phyloP scores from a whole-genome alignment of 2,113 vertebrate genomes.

The Tricholaema leucomelas region DNA sequence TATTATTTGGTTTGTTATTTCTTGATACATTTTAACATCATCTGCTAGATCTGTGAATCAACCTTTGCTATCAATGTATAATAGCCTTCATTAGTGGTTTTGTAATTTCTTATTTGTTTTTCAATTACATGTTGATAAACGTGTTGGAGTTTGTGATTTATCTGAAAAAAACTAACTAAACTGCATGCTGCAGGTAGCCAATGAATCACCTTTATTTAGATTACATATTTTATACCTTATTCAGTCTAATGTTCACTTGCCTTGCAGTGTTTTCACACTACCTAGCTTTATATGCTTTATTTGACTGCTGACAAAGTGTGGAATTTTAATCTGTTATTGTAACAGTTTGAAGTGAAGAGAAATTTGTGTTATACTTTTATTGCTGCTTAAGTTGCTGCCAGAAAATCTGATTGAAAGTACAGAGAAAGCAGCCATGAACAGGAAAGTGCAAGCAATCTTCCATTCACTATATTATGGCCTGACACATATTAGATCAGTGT shows the following conservation, averaged over 20 bases:
- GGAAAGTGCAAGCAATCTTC: not conserved
- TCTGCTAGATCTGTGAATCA: not conserved
- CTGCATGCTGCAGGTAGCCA: not conserved
- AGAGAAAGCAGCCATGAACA: slow-evolving; percentile 48
- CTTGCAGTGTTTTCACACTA: not conserved
- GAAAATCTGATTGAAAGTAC: slow-evolving; percentile 50
- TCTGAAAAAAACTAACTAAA: not conserved
- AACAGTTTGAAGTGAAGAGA: slow-evolving; percentile 39
- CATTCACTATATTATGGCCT: slow-evolving; percentile 36
- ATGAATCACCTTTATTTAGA: not conserved
- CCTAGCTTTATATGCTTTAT: slow-evolving; percentile 8
- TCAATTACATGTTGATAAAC: not conserved
- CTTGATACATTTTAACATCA: not conserved
- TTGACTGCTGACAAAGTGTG: slow-evolving; percentile 37
- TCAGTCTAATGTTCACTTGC: not conserved
- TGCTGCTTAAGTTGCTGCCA: slow-evolving; percentile 39
- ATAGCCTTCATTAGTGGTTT: not conserved
- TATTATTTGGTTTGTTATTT: slow-evolving; percentile 4
- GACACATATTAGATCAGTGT: slow-evolving; percentile 60
- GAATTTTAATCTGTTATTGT: slow-evolving; percentile 55
- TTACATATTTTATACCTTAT: not conserved
- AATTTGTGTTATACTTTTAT: slow-evolving; percentile 36
- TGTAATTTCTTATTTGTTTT: not conserved
- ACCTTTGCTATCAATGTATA: not conserved
- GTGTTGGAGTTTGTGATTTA: not conserved